Base-by-base conservation (phyloP, 2,888 invertebrate genomes). In the Monochamus alternatus region DNA sequence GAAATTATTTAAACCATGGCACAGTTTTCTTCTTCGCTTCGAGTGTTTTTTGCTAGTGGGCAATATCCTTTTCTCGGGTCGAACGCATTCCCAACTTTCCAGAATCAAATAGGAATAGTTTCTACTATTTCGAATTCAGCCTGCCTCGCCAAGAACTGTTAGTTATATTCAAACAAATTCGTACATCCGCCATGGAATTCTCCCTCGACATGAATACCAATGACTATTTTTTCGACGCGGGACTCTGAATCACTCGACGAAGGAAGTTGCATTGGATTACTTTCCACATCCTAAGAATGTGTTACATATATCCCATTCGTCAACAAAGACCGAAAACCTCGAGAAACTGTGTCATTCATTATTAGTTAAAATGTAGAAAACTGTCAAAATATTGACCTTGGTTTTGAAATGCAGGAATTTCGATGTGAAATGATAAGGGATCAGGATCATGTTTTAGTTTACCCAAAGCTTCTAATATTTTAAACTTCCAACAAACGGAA, bases 141-240 rank as follows among this genome's bases (percentile, higher is more conserved):
- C 7, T n/a, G 8, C 3, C 43, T 63, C 14, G 8, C 43, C 12
- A 43, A 8, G 58, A 52, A 77, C 79, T 63, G 77, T 79, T 79
- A 79, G 75, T 77, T 79, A 77, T 69, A 66, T 60, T 66, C 63
- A 75, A 73, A 76, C 77, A 62, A 69, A 79, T 76, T 74, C 73
- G 77, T 79, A 79, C 75, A 76, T 79, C 79, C 79, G 77, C 70
- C 52, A 71, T 65, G 55, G 30, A 43, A 75, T 69, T 65, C 63
- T 60, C 62, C 68, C 59, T 67, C 60, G 75, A 65, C 52, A 55
- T 63, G 71, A 64, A 71, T 71, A 64, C 71, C 52, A 71, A 71
- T 63, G 63, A 47, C 22, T 62, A 38, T 63, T 63, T 63, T 70
- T 55, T 9, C 47, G 12, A 47, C 47, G 47, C 47, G 0, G 3